Evolutionary conservation across 2,888 invertebrate genomes (phyloP).

Genomic region (Lasius fuliginosus): DNA sequence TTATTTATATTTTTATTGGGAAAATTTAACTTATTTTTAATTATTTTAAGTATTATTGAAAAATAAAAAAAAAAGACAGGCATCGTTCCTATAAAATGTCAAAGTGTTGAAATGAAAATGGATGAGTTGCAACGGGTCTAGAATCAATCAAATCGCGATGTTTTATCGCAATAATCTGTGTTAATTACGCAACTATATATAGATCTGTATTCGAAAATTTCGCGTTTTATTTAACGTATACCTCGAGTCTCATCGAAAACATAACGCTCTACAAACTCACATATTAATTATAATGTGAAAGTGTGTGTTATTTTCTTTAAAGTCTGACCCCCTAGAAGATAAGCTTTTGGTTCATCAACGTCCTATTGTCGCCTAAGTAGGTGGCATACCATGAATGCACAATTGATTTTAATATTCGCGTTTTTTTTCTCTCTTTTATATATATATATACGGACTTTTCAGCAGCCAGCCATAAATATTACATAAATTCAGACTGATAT

Average conservation of each 20-base stretch:
- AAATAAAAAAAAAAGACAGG: neutral
- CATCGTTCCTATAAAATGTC: neutral
- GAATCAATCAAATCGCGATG: constrained; percentile 31
- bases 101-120: neutral
- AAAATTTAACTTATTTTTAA: too few species aligned
- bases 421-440: neutral
- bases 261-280: neutral
- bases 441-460: neutral
- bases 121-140: neutral
- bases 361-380: constrained; percentile 29
- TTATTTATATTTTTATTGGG: too few species aligned
- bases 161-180: constrained; percentile 4
- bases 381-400: neutral
- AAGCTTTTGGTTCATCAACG: constrained; percentile 23
- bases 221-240: neutral
- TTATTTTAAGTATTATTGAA: too few species aligned
- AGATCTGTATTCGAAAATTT: constrained; percentile 7
- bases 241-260: neutral
- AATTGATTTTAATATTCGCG: neutral
- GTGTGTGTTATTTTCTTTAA: constrained; percentile 15
- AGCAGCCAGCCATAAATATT: constrained; percentile 31
- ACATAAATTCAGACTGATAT: constrained; percentile 69
- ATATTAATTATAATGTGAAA: constrained; percentile 1
- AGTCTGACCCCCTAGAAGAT: constrained; percentile 6
- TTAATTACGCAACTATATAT: neutral